Base-by-base conservation (phyloP, 2,797 vertebrate genomes). In the Sandelia bainsii region DNA sequence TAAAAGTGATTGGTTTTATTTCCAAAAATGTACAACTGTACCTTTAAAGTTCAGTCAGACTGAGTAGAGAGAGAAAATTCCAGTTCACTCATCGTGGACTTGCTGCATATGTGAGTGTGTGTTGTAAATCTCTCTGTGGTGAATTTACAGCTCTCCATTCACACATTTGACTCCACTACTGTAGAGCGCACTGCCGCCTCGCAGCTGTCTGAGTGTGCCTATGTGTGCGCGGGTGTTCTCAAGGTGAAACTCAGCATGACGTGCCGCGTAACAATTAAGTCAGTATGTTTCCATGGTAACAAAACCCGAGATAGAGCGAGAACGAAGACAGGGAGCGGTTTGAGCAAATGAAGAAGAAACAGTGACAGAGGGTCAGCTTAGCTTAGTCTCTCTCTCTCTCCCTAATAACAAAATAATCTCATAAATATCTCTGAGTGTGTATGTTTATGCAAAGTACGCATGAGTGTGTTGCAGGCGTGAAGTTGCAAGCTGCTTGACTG, bases 61-160 rank as follows among this genome's bases (percentile, higher is more conserved):
- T 22, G n/a, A 13, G 17, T 20, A 32, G 45, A 69, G 19, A 22
- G 37, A 60, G 61, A 65, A 58, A 16, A 23, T 37, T 81, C 8
- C 37, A 52, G 56, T 62, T 56, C 49, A 58, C 62, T 68, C 29
- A 52, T 39, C 67, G 39, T 50, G 40, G 1, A 20, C 73, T 60
- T 29, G 46, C 65, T 59, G 42, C 29, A 49, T 53, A 37, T 29
- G 60, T 48, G 52, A 60, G 51, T 27, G 61, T 57, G 69, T 54
- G 81, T 22, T 46, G 62, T 88, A 82, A 84, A 88, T 86, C 77
- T 76, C 72, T 82, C 83, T 20, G 65, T 45, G 44, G 56, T 76
- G 53, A 72, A 82, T 88, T 86, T 86, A 86, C 77, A 69, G 66
- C 67, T 42, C 80, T 80, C 79, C 57, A 69, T 85, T 84, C 75